phyloP scores from a whole-genome alignment of 1,140 invertebrate genomes.

The Notospermus geniculatus region DNA sequence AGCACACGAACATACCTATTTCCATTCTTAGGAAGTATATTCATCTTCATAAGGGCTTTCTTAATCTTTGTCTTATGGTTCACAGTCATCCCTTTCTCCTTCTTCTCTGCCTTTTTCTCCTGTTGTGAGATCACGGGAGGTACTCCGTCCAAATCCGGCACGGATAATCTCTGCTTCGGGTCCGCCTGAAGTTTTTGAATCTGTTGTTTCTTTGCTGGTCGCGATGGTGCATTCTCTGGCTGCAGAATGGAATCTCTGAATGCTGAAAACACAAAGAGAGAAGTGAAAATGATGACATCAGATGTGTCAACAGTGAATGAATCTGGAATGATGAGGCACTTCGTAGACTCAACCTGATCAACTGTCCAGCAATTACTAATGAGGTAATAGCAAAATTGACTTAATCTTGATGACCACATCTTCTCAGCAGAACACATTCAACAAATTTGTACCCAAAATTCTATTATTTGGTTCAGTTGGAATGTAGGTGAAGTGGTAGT shows the following conservation, averaged over 20 bases:
- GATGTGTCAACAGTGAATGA: too few species aligned
- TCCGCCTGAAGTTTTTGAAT: conserved; percentile 48
- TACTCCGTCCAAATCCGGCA: conserved; percentile 44
- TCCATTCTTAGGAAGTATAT: conserved; percentile 82
- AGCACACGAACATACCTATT: conserved; percentile 61
- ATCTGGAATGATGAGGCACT: too few species aligned
- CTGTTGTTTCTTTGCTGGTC: conserved; percentile 29
- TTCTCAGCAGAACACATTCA: too few species aligned
- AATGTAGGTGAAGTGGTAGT: too few species aligned
- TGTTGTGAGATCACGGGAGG: conserved; percentile 24
- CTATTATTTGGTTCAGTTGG: too few species aligned
- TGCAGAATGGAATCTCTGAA: conserved; percentile 79
- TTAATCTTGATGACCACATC: too few species aligned
- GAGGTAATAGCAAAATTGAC: too few species aligned
- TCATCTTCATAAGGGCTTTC: conserved; percentile 88
- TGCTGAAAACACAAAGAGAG: conserved; percentile 53
- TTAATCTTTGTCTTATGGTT: conserved; percentile 79
- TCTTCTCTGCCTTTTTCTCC: conserved; percentile 59
- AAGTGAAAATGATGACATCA: neutral
- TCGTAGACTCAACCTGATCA: too few species aligned
- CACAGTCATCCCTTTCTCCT: conserved; percentile 75
- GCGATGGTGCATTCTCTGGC: conserved; percentile 65
- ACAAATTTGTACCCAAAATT: too few species aligned
- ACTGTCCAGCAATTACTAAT: too few species aligned
- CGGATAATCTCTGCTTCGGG: conserved; percentile 55